A percentile compares a stretch with the other conserved stretches of the same genome.
Evolutionary conservation across 2,888 invertebrate species (phyloP).

Genomic region (Coenonympha glycerion): DNA sequence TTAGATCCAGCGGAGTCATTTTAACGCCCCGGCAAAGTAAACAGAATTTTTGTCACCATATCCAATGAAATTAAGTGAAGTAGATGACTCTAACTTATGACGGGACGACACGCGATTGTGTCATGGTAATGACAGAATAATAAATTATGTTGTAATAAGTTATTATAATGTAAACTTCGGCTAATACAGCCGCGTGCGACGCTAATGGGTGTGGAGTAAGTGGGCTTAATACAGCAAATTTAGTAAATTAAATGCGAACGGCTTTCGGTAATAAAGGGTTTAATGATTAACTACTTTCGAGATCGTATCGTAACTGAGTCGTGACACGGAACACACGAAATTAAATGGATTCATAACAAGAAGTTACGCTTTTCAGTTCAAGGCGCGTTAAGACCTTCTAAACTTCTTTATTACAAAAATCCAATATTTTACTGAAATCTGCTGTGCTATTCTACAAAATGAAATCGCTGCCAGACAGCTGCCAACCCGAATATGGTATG

Average conservation of each 20-base stretch:
- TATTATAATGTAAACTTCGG: conserved; percentile 66
- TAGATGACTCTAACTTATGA: conserved; percentile 67
- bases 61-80: conserved; percentile 67
- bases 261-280: conserved; percentile 56
- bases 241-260: conserved; percentile 53
- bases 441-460: no score
- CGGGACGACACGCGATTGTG: conserved; percentile 61
- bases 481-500: no score
- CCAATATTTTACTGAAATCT: no score
- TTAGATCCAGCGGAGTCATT: conserved; percentile 51
- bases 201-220: conserved; percentile 48
- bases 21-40: conserved; percentile 55
- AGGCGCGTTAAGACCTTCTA: no score
- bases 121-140: conserved; percentile 73
- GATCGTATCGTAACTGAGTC: conserved; percentile 26
- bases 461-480: no score
- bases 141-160: conserved; percentile 74
- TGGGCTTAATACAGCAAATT: conserved; percentile 62
- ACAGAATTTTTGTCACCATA: conserved; percentile 75
- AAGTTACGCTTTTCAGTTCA: no score
- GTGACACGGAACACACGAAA: conserved; percentile 5
- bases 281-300: conserved; percentile 29
- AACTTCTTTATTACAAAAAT: no score
- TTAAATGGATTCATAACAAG: background rate
- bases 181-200: conserved; percentile 42